Evolutionary conservation across 2,797 vertebrate species (phyloP).

Genomic region (Eurystomus glaucurus): DNA sequence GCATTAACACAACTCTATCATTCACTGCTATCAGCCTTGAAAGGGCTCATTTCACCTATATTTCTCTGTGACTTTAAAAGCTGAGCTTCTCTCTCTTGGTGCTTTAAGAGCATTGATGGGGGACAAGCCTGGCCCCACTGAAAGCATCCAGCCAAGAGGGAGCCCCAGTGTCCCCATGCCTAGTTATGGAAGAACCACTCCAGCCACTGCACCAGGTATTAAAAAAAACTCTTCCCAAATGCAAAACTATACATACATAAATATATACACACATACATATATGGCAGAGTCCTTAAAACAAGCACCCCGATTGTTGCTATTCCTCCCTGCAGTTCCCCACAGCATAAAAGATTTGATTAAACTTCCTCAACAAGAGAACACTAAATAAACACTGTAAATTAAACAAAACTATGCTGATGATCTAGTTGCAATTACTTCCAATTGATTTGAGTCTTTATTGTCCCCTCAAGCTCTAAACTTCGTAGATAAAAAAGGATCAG

Average conservation of each 20-base stretch:
- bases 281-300: neutral
- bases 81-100: neutral
- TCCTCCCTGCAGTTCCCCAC: neutral
- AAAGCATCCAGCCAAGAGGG: neutral
- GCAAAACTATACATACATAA: neutral
- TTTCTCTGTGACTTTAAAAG: neutral
- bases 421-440: conserved; percentile 64
- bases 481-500: neutral
- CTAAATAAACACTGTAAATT: conserved; percentile 65
- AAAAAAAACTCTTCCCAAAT: neutral
- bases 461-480: conserved; percentile 42
- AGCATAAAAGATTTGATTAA: conserved; percentile 34
- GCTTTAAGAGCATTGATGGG: neutral
- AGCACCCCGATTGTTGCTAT: neutral
- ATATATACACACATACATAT: too few relatives aligned
- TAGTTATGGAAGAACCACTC: neutral
- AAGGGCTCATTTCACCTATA: neutral
- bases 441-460: conserved; percentile 63
- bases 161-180: neutral
- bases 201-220: neutral
- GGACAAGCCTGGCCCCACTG: neutral
- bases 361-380: conserved; percentile 36
- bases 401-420: conserved; percentile 70
- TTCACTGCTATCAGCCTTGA: neutral
- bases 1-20: neutral